Evolutionary conservation across 1,140 invertebrate genomes (phyloP), one percentile per base, ranked within the genome.

Genomic region (Apis laboriosa): DNA sequence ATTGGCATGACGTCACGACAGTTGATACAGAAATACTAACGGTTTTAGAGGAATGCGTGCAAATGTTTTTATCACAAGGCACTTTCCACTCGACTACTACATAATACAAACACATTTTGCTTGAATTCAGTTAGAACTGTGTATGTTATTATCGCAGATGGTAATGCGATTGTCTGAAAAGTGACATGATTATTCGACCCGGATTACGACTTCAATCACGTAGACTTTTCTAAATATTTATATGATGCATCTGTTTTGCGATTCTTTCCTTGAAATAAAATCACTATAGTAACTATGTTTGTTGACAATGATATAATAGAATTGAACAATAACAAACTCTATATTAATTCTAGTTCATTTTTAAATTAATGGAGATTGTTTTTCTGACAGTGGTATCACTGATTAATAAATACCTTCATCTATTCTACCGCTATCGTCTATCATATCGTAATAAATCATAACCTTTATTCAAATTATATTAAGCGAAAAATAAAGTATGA

Each of bases 151-250:
- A 79, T 86, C 80, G 53, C 19, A n/a, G 58, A 71, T 55, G 28
- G n/a, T 60, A 66, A 53, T 64, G 24, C 70, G 28, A 61, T 68
- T 78, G 77, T 83, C 80, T 73, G 74, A 61, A 28, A 24, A 74
- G 55, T 63, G 73, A 84, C 73, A 34, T 55, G 67, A 77, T 87
- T 77, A 70, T 72, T 15, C 19, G 15, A 0, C 51, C 43, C 51
- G 21, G 84, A 86, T 86, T 78, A 83, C 55, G 19, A 75, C 19
- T 78, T 86, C 80, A 71, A 83, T 51, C 21, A 1, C 28, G 56
- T 43, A 21, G 85, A 73, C 64, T 74, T 60, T 3, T 13, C 53
- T 66, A 84, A 88, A 88, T 87, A 88, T 88, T 87, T 84, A 72
- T 34, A 11, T 15, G 21, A 9, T 58, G 61, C 85, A 78, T 64